Conservation (phyloP, 2,113 vertebrate species). For the Rhombomys opimus region DNA sequence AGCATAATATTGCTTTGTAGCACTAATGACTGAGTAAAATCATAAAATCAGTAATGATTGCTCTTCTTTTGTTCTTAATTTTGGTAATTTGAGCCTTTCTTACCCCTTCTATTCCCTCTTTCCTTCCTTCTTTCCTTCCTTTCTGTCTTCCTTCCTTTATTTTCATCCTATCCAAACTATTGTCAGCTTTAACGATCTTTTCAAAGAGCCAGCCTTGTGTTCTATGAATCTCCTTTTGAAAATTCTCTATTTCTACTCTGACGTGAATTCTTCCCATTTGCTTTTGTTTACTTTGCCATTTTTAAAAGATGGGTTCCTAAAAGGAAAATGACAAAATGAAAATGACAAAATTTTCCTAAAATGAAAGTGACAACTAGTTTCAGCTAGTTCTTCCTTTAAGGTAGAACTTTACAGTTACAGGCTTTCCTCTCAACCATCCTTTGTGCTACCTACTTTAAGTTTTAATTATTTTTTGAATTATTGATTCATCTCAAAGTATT, state of each 20-base stretch:
- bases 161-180: neutral
- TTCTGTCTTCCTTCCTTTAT: neutral
- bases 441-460: neutral
- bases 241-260: neutral
- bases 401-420: neutral
- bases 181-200: constrained; percentile 1
- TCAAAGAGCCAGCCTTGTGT: neutral
- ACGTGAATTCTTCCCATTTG: constrained; percentile 25
- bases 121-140: neutral
- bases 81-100: neutral
- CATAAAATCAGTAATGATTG: neutral
- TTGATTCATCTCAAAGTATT: constrained; percentile 28
- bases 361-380: neutral
- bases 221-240: neutral
- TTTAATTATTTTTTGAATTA: constrained; percentile 20
- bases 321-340: neutral
- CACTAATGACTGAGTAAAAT: constrained; percentile 19
- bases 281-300: neutral
- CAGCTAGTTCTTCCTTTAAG: neutral
- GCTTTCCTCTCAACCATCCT: neutral
- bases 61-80: constrained; percentile 30
- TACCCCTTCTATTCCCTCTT: neutral
- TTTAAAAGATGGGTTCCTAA: neutral
- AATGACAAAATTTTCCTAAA: neutral
- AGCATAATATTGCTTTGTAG: neutral